Conservation (phyloP, 2,113 vertebrate genomes). For the Serilophus lunatus region DNA sequence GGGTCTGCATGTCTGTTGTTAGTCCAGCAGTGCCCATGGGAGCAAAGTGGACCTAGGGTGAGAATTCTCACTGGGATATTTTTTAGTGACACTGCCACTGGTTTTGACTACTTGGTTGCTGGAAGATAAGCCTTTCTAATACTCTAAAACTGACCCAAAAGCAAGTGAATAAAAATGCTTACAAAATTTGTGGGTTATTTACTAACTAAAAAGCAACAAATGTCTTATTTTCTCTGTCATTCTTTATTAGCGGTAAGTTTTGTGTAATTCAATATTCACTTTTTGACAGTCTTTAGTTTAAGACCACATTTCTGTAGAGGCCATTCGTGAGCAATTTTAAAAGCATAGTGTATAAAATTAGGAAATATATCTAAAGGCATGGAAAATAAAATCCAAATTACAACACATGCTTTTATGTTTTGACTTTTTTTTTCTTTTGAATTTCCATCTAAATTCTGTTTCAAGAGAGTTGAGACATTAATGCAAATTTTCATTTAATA, state of each 20-base stretch:
- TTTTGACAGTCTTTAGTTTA: not conserved
- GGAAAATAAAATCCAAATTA: not conserved
- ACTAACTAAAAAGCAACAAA: not conserved
- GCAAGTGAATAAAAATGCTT: not conserved
- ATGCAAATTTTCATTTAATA: conserved; percentile 19
- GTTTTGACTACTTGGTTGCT: rapidly evolving
- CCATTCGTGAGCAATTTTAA: not conserved
- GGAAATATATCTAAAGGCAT: conserved; percentile 1
- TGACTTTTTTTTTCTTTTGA: not conserved
- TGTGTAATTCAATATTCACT: conserved; percentile 12
- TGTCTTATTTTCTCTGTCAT: conserved; percentile 23
- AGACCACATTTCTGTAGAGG: not conserved
- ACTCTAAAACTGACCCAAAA: not conserved
- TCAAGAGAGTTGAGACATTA: conserved; percentile 9
- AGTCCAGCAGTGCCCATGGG: not conserved
- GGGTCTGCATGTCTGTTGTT: not conserved
- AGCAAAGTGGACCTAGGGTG: not conserved
- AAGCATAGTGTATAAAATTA: not conserved
- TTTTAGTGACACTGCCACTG: not conserved
- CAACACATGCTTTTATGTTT: not conserved
- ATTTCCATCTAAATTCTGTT: not conserved
- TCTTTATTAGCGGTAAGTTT: conserved; percentile 36
- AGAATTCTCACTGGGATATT: not conserved
- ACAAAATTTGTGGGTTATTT: not conserved
- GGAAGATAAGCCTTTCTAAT: not conserved